Conservation (phyloP, 2,797 vertebrate species). For the Rhinogobio ventralis region DNA sequence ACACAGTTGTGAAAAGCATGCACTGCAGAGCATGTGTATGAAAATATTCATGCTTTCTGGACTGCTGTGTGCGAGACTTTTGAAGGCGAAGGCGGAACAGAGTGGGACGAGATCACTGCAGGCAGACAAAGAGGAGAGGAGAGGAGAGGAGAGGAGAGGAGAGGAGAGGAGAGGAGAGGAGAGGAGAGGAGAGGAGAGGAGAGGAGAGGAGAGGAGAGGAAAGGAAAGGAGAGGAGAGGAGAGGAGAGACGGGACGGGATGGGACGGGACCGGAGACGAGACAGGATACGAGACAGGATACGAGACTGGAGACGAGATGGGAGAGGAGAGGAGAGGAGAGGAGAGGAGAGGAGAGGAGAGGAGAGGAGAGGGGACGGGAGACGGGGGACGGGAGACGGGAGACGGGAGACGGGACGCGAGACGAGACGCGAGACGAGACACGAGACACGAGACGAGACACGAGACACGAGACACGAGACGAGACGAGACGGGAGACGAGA, state of each 20-base stretch:
- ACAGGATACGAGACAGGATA: too few relatives aligned
- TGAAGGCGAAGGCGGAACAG: background rate
- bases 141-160: background rate
- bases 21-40: background rate
- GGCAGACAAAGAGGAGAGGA: background rate
- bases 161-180: background rate
- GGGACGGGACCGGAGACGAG: too few relatives aligned
- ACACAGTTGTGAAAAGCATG: background rate
- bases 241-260: too few relatives aligned
- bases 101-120: background rate
- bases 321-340: too few relatives aligned
- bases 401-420: background rate
- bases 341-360: too few relatives aligned
- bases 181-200: background rate
- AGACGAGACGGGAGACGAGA: too few relatives aligned
- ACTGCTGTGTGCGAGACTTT: conserved; percentile 5
- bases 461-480: too few relatives aligned
- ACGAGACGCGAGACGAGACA: too few relatives aligned
- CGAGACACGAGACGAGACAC: too few relatives aligned
- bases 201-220: background rate
- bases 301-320: background rate
- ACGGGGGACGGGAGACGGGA: too few relatives aligned
- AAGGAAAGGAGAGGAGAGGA: too few relatives aligned
- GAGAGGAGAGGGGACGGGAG: too few relatives aligned
- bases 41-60: conserved; percentile 11